A percentile compares a stretch with the other conserved stretches of the same genome.
These are phyloP conservation scores for Parauchenoglanis ngamensis DNA, from an alignment of 2,797 vertebrate genomes.

Conservation along the genomic window DNA sequence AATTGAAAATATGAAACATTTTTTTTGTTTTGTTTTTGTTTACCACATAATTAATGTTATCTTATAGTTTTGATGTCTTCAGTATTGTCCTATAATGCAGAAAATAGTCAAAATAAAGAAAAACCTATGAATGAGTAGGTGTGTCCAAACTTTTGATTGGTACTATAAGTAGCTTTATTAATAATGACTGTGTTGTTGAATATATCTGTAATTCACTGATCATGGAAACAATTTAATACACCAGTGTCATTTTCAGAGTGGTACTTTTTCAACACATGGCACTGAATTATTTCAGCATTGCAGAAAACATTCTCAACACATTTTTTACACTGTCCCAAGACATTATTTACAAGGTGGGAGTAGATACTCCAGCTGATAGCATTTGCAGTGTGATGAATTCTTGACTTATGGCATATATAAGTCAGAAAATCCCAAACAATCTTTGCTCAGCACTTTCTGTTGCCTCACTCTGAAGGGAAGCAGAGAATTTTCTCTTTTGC, in stretches of 20 bases:
- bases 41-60: too few relatives aligned
- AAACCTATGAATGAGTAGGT: too few relatives aligned
- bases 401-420: constrained; percentile 17
- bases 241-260: background rate
- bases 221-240: background rate
- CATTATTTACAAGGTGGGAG: background rate
- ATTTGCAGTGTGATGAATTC: background rate
- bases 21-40: too few relatives aligned
- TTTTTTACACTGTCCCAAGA: background rate
- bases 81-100: too few relatives aligned
- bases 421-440: constrained; percentile 34
- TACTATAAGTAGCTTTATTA: background rate
- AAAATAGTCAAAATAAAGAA: too few relatives aligned
- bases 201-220: background rate
- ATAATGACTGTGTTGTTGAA: background rate
- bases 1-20: too few relatives aligned
- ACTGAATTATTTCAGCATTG: background rate
- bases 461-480: background rate
- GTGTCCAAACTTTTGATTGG: too few relatives aligned
- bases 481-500: background rate
- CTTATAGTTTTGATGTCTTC: too few relatives aligned
- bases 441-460: constrained; percentile 30
- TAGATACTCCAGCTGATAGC: constrained; percentile 4
- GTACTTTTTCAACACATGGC: background rate
- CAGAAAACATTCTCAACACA: background rate